Percentiles rank a stretch among this genome's conserved stretches.
Evolutionary conservation across 2,113 vertebrate species (phyloP).

Genomic region (Pipra filicauda): DNA sequence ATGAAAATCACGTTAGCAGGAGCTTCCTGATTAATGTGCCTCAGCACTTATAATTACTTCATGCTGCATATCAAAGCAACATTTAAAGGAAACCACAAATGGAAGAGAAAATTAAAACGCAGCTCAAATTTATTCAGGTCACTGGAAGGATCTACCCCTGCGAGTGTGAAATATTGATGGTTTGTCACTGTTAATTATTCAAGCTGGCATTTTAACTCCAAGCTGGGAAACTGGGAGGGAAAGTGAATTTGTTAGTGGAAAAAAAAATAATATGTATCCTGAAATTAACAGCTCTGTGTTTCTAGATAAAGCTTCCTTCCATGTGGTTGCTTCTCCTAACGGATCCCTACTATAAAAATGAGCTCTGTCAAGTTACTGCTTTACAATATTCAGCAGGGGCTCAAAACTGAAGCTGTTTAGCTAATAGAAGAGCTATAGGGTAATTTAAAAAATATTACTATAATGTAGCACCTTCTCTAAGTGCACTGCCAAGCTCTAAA

Average conservation of each 20-base stretch:
- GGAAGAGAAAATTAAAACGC: conserved; percentile 45
- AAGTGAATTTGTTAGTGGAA: background rate
- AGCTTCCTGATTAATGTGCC: conserved; percentile 50
- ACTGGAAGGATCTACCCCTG: conserved; percentile 38
- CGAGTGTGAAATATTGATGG: conserved; percentile 69
- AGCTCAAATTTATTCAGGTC: conserved; percentile 32
- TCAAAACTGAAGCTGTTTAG: background rate
- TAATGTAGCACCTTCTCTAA: background rate
- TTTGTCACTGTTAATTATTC: conserved; percentile 72
- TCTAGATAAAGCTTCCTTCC: conserved; percentile 10
- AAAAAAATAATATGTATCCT: background rate
- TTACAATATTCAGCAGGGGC: background rate
- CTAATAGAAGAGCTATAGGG: background rate
- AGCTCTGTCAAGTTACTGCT: background rate
- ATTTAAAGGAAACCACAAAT: conserved; percentile 37
- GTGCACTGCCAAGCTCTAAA: background rate
- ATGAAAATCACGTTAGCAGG: conserved; percentile 49
- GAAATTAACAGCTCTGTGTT: conserved; percentile 16
- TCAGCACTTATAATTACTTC: conserved; percentile 41
- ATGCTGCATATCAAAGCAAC: conserved; percentile 41
- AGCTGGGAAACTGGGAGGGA: conserved; percentile 7
- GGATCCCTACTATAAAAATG: background rate
- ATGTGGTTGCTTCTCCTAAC: background rate
- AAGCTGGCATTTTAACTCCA: conserved; percentile 57
- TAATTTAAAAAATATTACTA: background rate